Percentiles rank a stretch among this genome's conserved stretches.
These are phyloP conservation scores for Sphaerophoria taeniata DNA, from an alignment of 2,888 invertebrate species.

Conservation along the genomic window DNA sequence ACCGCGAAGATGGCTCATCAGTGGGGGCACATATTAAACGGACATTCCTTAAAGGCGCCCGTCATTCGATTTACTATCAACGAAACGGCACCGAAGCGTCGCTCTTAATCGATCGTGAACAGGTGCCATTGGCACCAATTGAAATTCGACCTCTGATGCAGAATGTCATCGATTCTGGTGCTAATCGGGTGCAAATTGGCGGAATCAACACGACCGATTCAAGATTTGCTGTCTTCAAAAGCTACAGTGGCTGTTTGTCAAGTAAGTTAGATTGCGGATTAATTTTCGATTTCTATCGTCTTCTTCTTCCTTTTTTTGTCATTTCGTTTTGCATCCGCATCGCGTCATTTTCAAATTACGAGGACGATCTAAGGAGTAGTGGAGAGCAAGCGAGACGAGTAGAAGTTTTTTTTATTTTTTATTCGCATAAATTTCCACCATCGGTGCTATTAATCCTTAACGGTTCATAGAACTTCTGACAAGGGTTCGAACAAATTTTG, in stretches of 20 bases:
- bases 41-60: conserved; percentile 91
- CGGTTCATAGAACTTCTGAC: conserved; percentile 77
- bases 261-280: conserved; percentile 85
- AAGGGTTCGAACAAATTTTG: conserved; percentile 72
- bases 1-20: conserved; percentile 87
- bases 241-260: conserved; percentile 94
- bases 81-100: conserved; percentile 89
- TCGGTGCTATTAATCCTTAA: conserved; percentile 78
- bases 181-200: conserved; percentile 93
- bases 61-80: conserved; percentile 89
- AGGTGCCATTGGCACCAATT: conserved; percentile 88
- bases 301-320: conserved; percentile 20
- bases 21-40: conserved; percentile 90
- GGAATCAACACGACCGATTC: conserved; percentile 93
- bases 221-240: conserved; percentile 91
- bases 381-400: background rate
- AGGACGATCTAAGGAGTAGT: background rate
- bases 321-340: conserved; percentile 19
- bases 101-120: conserved; percentile 89
- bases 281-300: conserved; percentile 3
- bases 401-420: conserved; percentile 25
- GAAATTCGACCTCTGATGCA: conserved; percentile 88
- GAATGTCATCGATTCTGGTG: conserved; percentile 86
- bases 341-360: background rate
- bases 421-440: conserved; percentile 76